Evolutionary conservation across 2,797 vertebrate species (phyloP).

Genomic region (Antrozous pallidus): DNA sequence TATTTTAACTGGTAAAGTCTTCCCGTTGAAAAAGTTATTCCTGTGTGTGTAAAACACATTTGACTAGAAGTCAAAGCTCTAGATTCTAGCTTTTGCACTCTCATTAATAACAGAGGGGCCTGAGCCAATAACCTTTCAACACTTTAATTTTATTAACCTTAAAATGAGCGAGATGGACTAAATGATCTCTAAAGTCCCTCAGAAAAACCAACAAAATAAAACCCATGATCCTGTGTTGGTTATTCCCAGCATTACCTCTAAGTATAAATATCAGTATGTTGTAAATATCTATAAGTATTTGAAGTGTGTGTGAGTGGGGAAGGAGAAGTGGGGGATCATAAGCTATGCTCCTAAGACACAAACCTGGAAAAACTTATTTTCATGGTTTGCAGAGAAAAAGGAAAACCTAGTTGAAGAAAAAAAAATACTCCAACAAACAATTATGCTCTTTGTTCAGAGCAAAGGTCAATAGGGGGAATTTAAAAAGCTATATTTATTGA

Average conservation of each 20-base stretch:
- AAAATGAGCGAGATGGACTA: neutral
- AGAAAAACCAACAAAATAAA: neutral
- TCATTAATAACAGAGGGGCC: neutral
- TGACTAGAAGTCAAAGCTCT: neutral
- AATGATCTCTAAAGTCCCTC: neutral
- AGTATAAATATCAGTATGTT: neutral
- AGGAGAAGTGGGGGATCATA: neutral
- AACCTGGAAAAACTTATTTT: neutral
- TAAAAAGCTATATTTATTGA: neutral
- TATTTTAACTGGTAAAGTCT: conserved; percentile 21
- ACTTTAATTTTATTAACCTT: neutral
- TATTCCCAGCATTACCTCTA: neutral
- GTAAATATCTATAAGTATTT: neutral
- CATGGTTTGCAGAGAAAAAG: neutral
- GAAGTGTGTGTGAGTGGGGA: neutral
- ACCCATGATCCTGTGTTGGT: neutral
- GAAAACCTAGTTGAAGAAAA: neutral
- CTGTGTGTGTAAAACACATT: neutral
- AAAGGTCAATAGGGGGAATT: neutral
- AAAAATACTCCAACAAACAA: conserved; percentile 14
- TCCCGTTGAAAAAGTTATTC: neutral
- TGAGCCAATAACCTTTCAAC: neutral
- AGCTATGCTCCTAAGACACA: neutral
- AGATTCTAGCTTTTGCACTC: neutral
- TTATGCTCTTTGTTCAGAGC: neutral